Percentiles rank a stretch among this genome's conserved stretches.
phyloP scores from a whole-genome alignment of 1,140 invertebrate genomes.

The Cherax quadricarinatus region DNA sequence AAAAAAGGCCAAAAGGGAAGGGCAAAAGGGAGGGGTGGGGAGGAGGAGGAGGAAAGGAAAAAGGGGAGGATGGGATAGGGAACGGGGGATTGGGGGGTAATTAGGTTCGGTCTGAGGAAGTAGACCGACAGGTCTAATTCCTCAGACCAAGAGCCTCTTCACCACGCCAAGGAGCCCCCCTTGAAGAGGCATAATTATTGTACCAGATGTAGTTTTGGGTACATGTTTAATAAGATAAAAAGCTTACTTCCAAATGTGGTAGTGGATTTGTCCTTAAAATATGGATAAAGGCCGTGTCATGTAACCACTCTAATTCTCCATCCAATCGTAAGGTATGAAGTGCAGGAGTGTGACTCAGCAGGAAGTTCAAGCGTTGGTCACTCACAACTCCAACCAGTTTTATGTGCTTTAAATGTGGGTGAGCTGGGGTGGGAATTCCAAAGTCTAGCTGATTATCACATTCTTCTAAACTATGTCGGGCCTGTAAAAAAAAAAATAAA shows the following conservation, averaged over 20 bases:
- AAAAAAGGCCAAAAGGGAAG: too few species aligned
- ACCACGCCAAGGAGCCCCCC: too few species aligned
- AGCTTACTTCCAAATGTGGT: constrained; percentile 52
- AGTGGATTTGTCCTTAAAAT: constrained; percentile 52
- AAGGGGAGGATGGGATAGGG: too few species aligned
- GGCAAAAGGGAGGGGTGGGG: too few species aligned
- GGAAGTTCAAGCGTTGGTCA: constrained; percentile 46
- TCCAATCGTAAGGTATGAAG: constrained; percentile 54
- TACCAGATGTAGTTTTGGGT: too few species aligned
- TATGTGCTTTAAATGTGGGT: constrained; percentile 49
- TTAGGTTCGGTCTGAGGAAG: too few species aligned
- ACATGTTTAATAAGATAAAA: background rate
- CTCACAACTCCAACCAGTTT: constrained; percentile 53
- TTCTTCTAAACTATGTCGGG: constrained; percentile 57
- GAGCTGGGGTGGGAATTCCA: constrained; percentile 46
- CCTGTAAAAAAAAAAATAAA: constrained; percentile 20
- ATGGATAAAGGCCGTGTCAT: constrained; percentile 53
- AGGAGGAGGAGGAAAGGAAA: too few species aligned
- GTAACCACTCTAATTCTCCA: constrained; percentile 67
- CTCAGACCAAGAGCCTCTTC: too few species aligned
- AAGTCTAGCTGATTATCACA: constrained; percentile 64
- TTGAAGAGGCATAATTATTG: too few species aligned
- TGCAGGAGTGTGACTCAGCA: constrained; percentile 51
- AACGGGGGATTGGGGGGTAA: too few species aligned
- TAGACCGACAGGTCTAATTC: too few species aligned